A percentile compares a stretch with the other conserved stretches of the same genome.
Evolutionary conservation across 2,888 invertebrate species (phyloP).

Genomic region (Strigamia maritima): DNA sequence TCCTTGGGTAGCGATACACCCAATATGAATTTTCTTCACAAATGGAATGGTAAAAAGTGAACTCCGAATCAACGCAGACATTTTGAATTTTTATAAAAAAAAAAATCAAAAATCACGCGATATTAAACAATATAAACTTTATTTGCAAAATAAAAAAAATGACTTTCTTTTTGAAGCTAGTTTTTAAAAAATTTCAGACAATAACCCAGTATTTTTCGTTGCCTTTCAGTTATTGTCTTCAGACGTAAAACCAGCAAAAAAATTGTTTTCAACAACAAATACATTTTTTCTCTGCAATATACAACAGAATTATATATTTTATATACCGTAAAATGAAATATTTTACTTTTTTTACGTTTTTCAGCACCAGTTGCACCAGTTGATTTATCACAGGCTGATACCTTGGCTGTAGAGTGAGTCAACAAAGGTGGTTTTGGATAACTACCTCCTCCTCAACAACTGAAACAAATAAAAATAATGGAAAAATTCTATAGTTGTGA

Average conservation of each 20-base stretch:
- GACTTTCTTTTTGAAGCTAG: neutral
- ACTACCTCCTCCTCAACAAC: too few relatives aligned
- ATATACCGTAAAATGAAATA: too few relatives aligned
- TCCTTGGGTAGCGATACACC: neutral
- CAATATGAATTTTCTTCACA: neutral
- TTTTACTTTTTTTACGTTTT: too few relatives aligned
- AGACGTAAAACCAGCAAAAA: neutral
- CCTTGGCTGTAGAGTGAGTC: too few relatives aligned
- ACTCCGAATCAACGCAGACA: neutral
- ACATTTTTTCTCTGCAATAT: neutral
- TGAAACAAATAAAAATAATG: too few relatives aligned
- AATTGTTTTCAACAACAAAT: neutral
- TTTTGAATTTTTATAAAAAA: neutral
- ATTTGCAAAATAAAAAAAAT: too few relatives aligned
- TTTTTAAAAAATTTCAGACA: neutral
- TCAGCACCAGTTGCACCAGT: too few relatives aligned
- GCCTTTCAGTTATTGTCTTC: neutral
- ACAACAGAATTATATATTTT: neutral
- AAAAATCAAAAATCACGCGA: too few relatives aligned
- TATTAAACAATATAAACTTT: too few relatives aligned
- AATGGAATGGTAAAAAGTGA: neutral
- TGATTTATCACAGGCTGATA: too few relatives aligned
- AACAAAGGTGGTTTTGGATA: too few relatives aligned
- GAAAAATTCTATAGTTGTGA: too few relatives aligned
- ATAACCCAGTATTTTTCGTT: neutral